Conservation (phyloP, 2,113 vertebrate species). For the Chloropsis cyanopogon region DNA sequence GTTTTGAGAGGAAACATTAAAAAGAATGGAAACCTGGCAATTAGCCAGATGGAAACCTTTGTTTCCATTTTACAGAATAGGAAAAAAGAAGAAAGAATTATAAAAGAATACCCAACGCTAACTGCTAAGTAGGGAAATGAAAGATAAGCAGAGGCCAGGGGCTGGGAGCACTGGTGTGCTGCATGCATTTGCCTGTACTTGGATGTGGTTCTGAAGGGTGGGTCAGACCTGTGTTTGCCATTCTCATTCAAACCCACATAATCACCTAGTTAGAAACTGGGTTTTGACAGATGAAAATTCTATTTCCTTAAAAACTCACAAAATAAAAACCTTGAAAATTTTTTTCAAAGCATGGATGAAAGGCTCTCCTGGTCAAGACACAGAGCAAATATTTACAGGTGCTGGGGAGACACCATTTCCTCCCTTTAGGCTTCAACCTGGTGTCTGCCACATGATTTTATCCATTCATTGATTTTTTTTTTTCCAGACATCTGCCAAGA, state of each 20-base stretch:
- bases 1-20: constrained; percentile 25
- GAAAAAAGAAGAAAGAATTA: not conserved
- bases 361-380: not conserved
- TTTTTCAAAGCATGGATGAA: not conserved
- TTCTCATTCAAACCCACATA: not conserved
- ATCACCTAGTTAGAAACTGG: not conserved
- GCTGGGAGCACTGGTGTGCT: not conserved
- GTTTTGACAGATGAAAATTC: not conserved
- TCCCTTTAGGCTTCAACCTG: constrained; percentile 46
- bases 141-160: not conserved
- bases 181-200: not conserved
- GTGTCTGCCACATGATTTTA: constrained; percentile 66
- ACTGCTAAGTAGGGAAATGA: not conserved
- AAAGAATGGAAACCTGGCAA: constrained; percentile 56
- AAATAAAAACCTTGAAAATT: not conserved
- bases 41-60: constrained; percentile 36
- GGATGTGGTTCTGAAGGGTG: not conserved
- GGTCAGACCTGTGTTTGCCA: not conserved
- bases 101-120: not conserved
- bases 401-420: constrained; percentile 66
- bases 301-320: not conserved
- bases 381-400: constrained; percentile 52
- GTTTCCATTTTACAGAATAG: constrained; percentile 20
- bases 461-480: constrained; percentile 54
- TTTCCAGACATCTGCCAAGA: constrained; percentile 71